Evolutionary conservation across 2,113 vertebrate species (phyloP).

Genomic region (Epinephelus lanceolatus): DNA sequence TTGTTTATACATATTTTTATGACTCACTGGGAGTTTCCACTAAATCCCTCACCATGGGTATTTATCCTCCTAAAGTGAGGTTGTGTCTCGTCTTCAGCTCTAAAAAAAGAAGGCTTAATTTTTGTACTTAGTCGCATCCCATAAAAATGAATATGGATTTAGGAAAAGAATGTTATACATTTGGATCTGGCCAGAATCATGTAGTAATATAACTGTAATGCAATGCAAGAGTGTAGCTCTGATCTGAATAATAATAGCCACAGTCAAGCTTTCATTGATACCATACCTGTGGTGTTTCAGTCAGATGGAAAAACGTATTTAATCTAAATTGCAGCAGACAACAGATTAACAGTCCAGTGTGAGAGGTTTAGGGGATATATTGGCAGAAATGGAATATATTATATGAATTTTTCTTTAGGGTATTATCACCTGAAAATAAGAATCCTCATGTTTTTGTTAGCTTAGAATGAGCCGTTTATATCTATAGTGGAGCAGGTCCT

Average conservation of each 20-base stretch:
- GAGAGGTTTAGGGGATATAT: too few relatives aligned
- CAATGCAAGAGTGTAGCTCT: not conserved
- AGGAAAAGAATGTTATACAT: not conserved
- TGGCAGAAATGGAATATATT: too few relatives aligned
- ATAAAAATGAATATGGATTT: not conserved
- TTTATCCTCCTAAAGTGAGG: not conserved
- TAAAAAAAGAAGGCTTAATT: not conserved
- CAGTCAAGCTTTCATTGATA: too few relatives aligned
- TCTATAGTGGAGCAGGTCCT: too few relatives aligned
- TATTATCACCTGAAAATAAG: too few relatives aligned
- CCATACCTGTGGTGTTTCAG: not conserved
- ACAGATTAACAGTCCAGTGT: not conserved
- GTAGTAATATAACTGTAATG: not conserved
- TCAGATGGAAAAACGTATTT: not conserved
- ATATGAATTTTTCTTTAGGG: too few relatives aligned
- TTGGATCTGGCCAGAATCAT: not conserved
- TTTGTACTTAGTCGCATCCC: not conserved
- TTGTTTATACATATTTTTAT: constrained; percentile 18
- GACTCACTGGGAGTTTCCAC: constrained; percentile 31
- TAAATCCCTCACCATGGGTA: not conserved
- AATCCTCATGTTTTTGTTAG: too few relatives aligned
- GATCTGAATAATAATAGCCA: not conserved
- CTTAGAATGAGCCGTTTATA: too few relatives aligned
- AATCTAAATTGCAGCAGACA: not conserved
- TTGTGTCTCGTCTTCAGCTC: not conserved